These are phyloP conservation scores for Malurus elegans DNA, from an alignment of 2,113 vertebrate species.

Conservation along the genomic window DNA sequence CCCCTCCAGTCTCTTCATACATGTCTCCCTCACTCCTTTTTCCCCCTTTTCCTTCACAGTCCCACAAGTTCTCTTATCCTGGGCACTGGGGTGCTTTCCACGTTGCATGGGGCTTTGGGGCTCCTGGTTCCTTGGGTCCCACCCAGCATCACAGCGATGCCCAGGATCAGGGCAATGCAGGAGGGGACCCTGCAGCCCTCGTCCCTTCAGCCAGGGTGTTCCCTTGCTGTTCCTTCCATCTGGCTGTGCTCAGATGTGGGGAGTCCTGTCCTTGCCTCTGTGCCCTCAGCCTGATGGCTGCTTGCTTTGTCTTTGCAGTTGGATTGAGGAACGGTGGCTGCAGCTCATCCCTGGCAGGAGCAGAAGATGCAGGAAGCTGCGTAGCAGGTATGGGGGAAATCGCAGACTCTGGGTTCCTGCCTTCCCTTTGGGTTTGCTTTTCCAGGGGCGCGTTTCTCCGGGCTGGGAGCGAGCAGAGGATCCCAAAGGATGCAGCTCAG, in stretches of 20 bases:
- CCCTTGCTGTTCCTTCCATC: background rate
- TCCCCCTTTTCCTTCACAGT: rapidly evolving
- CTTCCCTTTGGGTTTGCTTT: background rate
- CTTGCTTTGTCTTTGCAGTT: background rate
- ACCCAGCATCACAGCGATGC: background rate
- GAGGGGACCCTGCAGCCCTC: background rate
- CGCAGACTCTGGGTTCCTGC: background rate
- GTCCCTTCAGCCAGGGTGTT: background rate
- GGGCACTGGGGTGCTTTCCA: background rate
- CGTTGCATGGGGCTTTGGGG: rapidly evolving
- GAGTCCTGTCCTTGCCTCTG: background rate
- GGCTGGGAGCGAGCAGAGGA: background rate
- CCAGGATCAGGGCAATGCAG: background rate
- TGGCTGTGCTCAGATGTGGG: background rate
- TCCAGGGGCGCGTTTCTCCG: rapidly evolving
- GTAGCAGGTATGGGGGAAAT: background rate
- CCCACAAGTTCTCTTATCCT: background rate
- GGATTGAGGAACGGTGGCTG: background rate
- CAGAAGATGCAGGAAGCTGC: slow-evolving; percentile 25
- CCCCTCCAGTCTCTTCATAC: background rate
- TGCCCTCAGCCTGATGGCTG: background rate
- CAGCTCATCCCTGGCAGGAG: background rate
- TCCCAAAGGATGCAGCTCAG: background rate
- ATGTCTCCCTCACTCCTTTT: background rate
- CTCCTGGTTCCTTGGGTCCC: background rate